Base-by-base conservation (phyloP, 2,888 invertebrate species). In the Volucella inanis region DNA sequence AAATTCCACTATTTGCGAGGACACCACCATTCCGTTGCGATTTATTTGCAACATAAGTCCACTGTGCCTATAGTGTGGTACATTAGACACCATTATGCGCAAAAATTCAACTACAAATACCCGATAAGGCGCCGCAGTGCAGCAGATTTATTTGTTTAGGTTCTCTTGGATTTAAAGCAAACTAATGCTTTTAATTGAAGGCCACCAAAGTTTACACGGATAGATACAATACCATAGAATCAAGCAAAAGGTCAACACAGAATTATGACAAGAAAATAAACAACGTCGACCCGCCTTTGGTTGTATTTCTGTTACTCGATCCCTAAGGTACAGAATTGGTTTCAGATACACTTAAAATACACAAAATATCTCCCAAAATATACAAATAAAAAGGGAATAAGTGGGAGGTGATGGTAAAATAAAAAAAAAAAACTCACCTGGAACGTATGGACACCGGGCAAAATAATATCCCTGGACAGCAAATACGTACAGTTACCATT, bases 401-500 rank as follows among this genome's bases (percentile, higher is more conserved):
- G 77, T 43, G 9, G 38, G 59, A 50, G 90, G 92, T 90, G 93
- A 89, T 84, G 92, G 94, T 91, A 89, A 82, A 91, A 92, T 94
- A 92, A 90, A 93, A 93, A 91, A 87, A 89, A 93, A 90, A 12
- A 90, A 67, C 87, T 87, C 79, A 89, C 90, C 89, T 91, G 90
- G 89, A 92, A 92, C 3, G 89, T 90, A 74, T 90, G 89, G n/a
- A 89, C 90, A 10, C 93, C 94, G 0, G 93, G 93, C 0, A 93
- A 90, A 52, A 93, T 93, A 61, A 93, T 92, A 90, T 96, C 95
- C 43, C 95, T 92, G 0, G 97, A 95, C 67, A 97, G 94, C 39
- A 97, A 93, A 90, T 97, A 97, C 0, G 96, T 96, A 90, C 98
- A 98, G 90, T 96, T 96, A 6, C 96, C 97, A 87, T 95, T 94